Percentiles rank a stretch among this genome's conserved stretches.
Evolutionary conservation across 2,113 vertebrate genomes (phyloP).

Genomic region (Ictalurus punctatus): DNA sequence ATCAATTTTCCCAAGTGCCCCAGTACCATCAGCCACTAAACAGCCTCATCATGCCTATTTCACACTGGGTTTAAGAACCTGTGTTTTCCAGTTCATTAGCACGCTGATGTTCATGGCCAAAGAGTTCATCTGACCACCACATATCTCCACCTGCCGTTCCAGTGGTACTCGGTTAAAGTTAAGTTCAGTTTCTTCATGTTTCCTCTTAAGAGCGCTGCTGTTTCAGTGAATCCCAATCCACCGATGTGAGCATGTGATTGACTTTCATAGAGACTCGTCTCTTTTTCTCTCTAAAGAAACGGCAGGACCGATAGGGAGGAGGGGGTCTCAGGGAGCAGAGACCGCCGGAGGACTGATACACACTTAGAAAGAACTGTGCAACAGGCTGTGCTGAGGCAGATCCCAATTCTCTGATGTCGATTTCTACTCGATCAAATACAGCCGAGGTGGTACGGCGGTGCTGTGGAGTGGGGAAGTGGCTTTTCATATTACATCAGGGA

Average conservation of each 20-base stretch:
- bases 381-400: slow-evolving; percentile 35
- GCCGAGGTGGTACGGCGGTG: slow-evolving; percentile 20
- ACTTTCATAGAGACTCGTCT: slow-evolving; percentile 32
- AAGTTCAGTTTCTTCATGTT: slow-evolving; percentile 10
- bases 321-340: slow-evolving; percentile 11
- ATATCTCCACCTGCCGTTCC: background rate
- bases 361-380: slow-evolving; percentile 34
- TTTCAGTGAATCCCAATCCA: slow-evolving; percentile 12
- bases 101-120: background rate
- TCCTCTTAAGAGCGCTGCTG: slow-evolving; percentile 4
- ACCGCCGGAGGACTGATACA: slow-evolving; percentile 39
- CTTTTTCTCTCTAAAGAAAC: slow-evolving; percentile 34
- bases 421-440: slow-evolving; percentile 22
- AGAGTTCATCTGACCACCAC: background rate
- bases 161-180: background rate
- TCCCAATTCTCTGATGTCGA: slow-evolving; percentile 30
- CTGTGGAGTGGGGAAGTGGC: background rate
- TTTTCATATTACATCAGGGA: slow-evolving; percentile 13
- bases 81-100: background rate
- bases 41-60: background rate
- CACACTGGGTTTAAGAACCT: background rate
- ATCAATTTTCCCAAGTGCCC: background rate
- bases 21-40: too few species aligned
- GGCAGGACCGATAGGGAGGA: slow-evolving; percentile 36
- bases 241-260: slow-evolving; percentile 7